Evolutionary conservation across 2,797 vertebrate genomes (phyloP).

Genomic region (Arnoldichthys spilopterus): DNA sequence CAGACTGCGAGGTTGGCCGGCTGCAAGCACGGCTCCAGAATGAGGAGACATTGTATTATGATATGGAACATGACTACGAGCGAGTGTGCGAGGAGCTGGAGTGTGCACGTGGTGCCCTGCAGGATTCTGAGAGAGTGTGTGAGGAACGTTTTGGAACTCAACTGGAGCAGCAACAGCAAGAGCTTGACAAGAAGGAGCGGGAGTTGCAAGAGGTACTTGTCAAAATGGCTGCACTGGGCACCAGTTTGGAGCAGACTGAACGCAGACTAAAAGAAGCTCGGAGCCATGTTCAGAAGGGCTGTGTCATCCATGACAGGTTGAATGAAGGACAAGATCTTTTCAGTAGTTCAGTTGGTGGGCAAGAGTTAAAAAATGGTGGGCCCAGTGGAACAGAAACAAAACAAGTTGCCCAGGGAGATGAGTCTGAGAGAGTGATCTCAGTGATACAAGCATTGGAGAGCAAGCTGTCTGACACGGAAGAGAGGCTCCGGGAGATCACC

Average conservation of each 20-base stretch:
- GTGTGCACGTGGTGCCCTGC: slow-evolving; percentile 74
- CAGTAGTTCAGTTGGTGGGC: slow-evolving; percentile 48
- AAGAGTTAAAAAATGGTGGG: slow-evolving; percentile 67
- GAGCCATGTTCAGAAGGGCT: slow-evolving; percentile 48
- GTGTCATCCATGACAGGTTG: not conserved
- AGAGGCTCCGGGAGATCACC: slow-evolving; percentile 88
- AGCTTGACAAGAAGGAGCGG: slow-evolving; percentile 85
- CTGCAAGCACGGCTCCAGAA: slow-evolving; percentile 81
- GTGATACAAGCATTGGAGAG: slow-evolving; percentile 89
- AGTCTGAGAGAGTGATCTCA: slow-evolving; percentile 83
- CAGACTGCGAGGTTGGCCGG: slow-evolving; percentile 77
- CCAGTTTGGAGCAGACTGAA: slow-evolving; percentile 86
- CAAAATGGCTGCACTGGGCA: slow-evolving; percentile 87
- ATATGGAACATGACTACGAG: slow-evolving; percentile 82
- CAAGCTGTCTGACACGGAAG: slow-evolving; percentile 89
- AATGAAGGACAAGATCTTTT: slow-evolving; percentile 69
- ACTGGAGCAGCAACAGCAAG: slow-evolving; percentile 69
- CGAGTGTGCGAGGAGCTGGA: slow-evolving; percentile 82
- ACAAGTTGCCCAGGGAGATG: slow-evolving; percentile 61
- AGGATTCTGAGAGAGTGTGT: slow-evolving; percentile 71
- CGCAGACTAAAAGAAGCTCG: slow-evolving; percentile 77
- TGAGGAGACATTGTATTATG: slow-evolving; percentile 84
- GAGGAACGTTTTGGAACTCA: slow-evolving; percentile 59
- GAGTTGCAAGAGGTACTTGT: slow-evolving; percentile 86
- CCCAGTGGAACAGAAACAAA: slow-evolving; percentile 70